Base-by-base conservation (phyloP, 1,140 invertebrate species). In the Pogonomyrmex barbatus region DNA sequence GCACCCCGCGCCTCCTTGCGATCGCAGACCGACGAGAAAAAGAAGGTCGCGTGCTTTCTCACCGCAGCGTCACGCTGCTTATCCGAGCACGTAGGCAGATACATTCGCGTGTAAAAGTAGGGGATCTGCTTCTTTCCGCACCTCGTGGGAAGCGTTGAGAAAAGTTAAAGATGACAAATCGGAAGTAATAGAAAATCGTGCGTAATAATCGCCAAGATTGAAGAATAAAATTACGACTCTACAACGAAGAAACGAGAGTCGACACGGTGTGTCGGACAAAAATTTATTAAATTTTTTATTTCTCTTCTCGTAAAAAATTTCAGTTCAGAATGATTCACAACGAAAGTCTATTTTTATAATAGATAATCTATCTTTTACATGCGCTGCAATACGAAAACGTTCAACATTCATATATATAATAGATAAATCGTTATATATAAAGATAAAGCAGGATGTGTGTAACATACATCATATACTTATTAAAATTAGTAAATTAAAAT, bases 31-130 rank as follows among this genome's bases (percentile, higher is more conserved):
- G 60, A 39, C 70, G 30, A 79, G 82, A 85, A 65, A 85, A 85
- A 85, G 71, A 84, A 84, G 78, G 78, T 81, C 78, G 67, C 65
- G 63, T 81, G 78, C 78, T 81, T 81, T 81, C 78, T 81, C 78
- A 81, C 78, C 47, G 78, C 78, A 81, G 47, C 79, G 42, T 82
- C 79, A 60, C 39, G 68, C 79, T 58, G 67, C 52, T 82, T 36
- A 70, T 73, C 39, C 47, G 36, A 81, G 47, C 67, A 56, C 65
- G 33, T 70, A 56, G 65, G 24, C 65, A 47, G 39, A 54, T 81
- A 81, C 65, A 56, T 30, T 56, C 65, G 50, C 78, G 78, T 47
- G 63, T 79, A 54, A 68, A 68, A 45, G 36, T n/a, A 79, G 50
- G 39, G 30, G 24, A 70, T 54, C 39, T 12, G 24, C 65, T 81